These are phyloP conservation scores for Oriolus oriolus DNA, from an alignment of 2,113 vertebrate genomes.

Conservation along the genomic window DNA sequence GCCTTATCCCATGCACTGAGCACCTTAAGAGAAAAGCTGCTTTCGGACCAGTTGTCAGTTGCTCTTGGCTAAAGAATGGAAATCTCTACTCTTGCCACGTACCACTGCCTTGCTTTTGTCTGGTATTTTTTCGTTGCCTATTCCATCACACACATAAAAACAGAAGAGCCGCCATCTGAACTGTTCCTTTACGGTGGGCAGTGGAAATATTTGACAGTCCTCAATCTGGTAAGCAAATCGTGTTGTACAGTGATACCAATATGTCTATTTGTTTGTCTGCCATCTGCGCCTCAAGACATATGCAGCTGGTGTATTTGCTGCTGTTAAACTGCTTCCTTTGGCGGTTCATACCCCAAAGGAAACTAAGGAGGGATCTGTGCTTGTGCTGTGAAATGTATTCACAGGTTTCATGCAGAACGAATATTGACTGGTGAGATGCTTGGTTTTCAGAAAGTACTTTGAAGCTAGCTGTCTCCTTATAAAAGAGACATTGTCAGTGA, in stretches of 20 bases:
- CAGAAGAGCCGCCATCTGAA: background rate
- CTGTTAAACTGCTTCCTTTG: constrained; percentile 35
- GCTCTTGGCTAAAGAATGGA: constrained; percentile 29
- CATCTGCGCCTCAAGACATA: constrained; percentile 11
- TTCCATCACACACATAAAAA: background rate
- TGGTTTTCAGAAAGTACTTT: background rate
- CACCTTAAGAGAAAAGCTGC: background rate
- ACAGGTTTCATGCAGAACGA: background rate
- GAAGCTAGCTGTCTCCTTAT: background rate
- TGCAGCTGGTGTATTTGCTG: constrained; percentile 46
- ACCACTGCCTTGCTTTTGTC: constrained; percentile 62
- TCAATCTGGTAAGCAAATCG: constrained; percentile 77
- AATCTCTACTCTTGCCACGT: background rate
- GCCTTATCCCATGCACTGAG: background rate
- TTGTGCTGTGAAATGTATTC: background rate
- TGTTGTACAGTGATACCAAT: background rate
- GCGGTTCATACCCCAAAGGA: background rate
- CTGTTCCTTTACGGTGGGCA: constrained; percentile 57
- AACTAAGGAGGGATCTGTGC: background rate
- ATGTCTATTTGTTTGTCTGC: constrained; percentile 42
- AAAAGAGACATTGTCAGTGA: background rate
- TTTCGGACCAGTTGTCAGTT: background rate
- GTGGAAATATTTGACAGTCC: constrained; percentile 76
- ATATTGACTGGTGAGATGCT: background rate
- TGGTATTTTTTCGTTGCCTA: constrained; percentile 72